phyloP scores from a whole-genome alignment of 1,140 invertebrate species.

The Rhyzopertha dominica region DNA sequence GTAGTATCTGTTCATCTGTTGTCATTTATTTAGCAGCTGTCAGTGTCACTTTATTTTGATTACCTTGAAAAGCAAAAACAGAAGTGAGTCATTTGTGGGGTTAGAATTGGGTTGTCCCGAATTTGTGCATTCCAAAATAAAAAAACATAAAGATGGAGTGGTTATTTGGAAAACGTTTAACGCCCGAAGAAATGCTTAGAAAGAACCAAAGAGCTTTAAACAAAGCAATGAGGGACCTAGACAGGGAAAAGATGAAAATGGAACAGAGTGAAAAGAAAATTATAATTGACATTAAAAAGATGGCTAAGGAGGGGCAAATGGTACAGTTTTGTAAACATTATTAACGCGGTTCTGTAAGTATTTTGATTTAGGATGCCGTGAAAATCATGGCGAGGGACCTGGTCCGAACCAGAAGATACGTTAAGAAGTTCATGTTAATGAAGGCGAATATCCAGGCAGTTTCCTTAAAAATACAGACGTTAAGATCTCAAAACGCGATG shows the following conservation, averaged over 20 bases:
- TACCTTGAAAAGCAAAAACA: too few species aligned
- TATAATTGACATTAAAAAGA: constrained; percentile 97
- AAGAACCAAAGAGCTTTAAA: constrained; percentile 98
- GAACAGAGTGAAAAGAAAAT: constrained; percentile 99
- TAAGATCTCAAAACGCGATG: constrained; percentile 99
- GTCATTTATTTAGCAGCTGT: too few species aligned
- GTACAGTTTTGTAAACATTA: constrained; percentile 50
- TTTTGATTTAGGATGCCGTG: constrained; percentile 85
- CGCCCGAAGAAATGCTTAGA: constrained; percentile 95
- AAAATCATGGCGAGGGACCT: constrained; percentile 99
- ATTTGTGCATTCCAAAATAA: too few species aligned
- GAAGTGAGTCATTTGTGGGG: too few species aligned
- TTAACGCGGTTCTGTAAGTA: constrained; percentile 6
- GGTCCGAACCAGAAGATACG: constrained; percentile 90
- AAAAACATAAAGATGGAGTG: constrained; percentile 85
- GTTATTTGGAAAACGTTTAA: constrained; percentile 94
- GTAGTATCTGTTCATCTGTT: too few species aligned
- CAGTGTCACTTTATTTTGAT: too few species aligned
- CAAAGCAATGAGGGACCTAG: constrained; percentile 96
- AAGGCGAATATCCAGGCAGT: constrained; percentile 99
- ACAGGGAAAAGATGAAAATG: constrained; percentile 91
- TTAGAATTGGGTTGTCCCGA: too few species aligned
- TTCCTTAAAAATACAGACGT: constrained; percentile 95
- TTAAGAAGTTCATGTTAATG: constrained; percentile 99
- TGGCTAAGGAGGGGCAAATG: constrained; percentile 99